phyloP scores from a whole-genome alignment of 2,888 invertebrate genomes.

The Drosophila engyochracea region DNA sequence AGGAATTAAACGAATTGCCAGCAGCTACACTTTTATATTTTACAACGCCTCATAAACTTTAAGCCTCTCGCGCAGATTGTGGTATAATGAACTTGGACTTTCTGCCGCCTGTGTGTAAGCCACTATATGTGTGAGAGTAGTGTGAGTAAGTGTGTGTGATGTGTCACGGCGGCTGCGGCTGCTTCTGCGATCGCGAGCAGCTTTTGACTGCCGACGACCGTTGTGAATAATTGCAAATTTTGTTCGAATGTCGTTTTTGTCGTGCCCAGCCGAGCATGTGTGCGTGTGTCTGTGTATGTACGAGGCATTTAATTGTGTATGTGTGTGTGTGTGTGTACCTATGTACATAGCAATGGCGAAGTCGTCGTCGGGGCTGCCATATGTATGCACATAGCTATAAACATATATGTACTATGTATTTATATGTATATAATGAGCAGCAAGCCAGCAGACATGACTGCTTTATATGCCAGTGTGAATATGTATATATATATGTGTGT shows the following conservation, averaged over 20 bases:
- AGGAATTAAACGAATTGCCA: slow-evolving; percentile 67
- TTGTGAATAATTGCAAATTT: slow-evolving; percentile 81
- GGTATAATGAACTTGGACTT: slow-evolving; percentile 71
- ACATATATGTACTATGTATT: slow-evolving; percentile 30
- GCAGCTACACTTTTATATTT: slow-evolving; percentile 52
- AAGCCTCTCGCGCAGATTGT: slow-evolving; percentile 65
- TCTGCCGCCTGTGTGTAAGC: slow-evolving; percentile 47
- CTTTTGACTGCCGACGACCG: slow-evolving; percentile 68
- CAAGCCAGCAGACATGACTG: slow-evolving; percentile 67
- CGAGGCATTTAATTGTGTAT: slow-evolving; percentile 41
- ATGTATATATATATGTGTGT: slow-evolving; percentile 1
- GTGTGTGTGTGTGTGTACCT: slow-evolving; percentile 26
- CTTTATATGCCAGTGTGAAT: slow-evolving; percentile 45
- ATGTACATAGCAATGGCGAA: slow-evolving; percentile 25
- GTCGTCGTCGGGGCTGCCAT: slow-evolving; percentile 14
- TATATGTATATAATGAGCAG: slow-evolving; percentile 52
- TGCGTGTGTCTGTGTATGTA: slow-evolving; percentile 27
- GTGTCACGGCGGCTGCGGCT: slow-evolving; percentile 59
- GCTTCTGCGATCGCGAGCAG: slow-evolving; percentile 69
- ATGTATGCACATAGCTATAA: slow-evolving; percentile 47
- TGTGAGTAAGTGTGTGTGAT: slow-evolving; percentile 33
- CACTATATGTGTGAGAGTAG: slow-evolving; percentile 7
- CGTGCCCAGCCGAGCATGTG: slow-evolving; percentile 60
- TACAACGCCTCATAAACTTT: slow-evolving; percentile 75
- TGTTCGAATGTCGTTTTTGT: slow-evolving; percentile 70